Evolutionary conservation across 2,113 vertebrate species (phyloP).

Genomic region (Tragelaphus scriptus): DNA sequence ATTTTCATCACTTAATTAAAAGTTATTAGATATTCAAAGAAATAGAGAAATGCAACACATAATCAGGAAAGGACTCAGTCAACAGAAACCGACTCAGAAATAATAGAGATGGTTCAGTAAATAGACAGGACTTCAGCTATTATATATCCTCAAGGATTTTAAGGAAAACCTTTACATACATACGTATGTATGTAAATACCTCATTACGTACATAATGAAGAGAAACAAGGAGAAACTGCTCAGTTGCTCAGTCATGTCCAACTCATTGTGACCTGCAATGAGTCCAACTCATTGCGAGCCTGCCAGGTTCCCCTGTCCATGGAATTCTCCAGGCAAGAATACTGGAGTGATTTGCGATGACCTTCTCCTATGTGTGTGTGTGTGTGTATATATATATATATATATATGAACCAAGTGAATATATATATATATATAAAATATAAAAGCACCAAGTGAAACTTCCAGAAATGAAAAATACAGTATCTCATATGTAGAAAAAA

Average conservation of each 20-base stretch:
- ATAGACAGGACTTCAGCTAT: neutral
- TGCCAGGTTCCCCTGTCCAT: neutral
- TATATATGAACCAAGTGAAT: too few relatives aligned
- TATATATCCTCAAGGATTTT: neutral
- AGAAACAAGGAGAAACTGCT: neutral
- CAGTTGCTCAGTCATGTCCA: neutral
- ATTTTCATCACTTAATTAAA: neutral
- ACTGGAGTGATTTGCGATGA: neutral
- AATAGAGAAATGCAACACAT: neutral
- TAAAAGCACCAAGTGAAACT: neutral
- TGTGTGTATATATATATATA: neutral
- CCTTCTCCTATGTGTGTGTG: too few relatives aligned
- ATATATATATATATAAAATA: neutral
- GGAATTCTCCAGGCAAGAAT: neutral
- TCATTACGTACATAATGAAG: neutral
- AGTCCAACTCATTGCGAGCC: neutral
- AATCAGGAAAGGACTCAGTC: neutral
- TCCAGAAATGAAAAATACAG: neutral
- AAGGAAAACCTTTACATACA: neutral
- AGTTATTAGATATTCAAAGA: neutral
- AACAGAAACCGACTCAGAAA: neutral
- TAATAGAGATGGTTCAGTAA: neutral
- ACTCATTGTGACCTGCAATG: neutral
- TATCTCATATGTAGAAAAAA: neutral
- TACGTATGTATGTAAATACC: neutral